These are phyloP conservation scores for Apistogramma diplotaenia DNA, from an alignment of 2,113 vertebrate genomes.

Conservation along the genomic window DNA sequence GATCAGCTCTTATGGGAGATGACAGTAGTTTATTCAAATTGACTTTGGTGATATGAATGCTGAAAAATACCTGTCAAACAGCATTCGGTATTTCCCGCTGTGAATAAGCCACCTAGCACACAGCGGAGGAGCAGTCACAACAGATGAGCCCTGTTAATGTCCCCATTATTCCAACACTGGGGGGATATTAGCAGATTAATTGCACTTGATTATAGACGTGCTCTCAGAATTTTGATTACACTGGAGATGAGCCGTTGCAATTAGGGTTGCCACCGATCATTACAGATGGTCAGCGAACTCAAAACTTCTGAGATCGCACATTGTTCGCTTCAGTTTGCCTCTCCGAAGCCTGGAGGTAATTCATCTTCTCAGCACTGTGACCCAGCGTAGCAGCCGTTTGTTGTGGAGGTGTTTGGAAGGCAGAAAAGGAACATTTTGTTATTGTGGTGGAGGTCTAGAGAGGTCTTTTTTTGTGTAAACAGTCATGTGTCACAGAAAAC, in stretches of 20 bases:
- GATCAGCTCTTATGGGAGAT: conserved; percentile 73
- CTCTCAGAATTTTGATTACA: conserved; percentile 69
- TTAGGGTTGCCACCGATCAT: conserved; percentile 42
- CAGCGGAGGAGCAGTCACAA: conserved; percentile 47
- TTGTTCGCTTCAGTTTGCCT: background rate
- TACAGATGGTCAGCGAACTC: conserved; percentile 44
- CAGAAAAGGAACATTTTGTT: background rate
- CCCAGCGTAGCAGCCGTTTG: background rate
- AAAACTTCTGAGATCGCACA: conserved; percentile 28
- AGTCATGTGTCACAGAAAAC: background rate
- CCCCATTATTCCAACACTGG: conserved; percentile 72
- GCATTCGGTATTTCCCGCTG: conserved; percentile 48
- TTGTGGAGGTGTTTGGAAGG: conserved; percentile 4
- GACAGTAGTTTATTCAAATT: conserved; percentile 80
- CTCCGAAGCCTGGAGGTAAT: background rate
- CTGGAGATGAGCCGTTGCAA: conserved; percentile 48
- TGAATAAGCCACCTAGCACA: conserved; percentile 57
- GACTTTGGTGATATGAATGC: conserved; percentile 72
- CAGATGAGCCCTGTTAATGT: conserved; percentile 70
- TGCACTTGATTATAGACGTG: conserved; percentile 66
- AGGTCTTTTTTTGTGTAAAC: background rate
- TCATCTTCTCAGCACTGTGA: background rate
- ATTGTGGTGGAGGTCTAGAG: background rate
- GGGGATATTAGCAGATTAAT: conserved; percentile 76
- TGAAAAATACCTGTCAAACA: conserved; percentile 75